phyloP scores from a whole-genome alignment of 2,888 invertebrate species.

The Athetis lepigone region DNA sequence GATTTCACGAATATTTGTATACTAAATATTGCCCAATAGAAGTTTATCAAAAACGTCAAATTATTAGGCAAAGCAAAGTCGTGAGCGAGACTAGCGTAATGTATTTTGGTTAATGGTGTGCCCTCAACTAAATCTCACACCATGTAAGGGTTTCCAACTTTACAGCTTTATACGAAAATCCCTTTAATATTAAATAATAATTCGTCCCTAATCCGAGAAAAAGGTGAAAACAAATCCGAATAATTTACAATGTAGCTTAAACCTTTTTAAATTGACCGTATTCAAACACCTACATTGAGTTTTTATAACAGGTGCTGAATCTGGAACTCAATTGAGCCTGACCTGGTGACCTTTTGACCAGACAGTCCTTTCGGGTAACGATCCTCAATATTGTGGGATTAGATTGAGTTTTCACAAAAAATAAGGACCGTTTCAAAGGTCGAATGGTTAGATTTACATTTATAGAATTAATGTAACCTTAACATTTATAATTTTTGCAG shows the following conservation, averaged over 20 bases:
- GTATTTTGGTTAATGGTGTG: slow-evolving; percentile 16
- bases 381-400: slow-evolving; percentile 13
- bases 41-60: not conserved
- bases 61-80: not conserved
- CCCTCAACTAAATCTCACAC: slow-evolving; percentile 35
- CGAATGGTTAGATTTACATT: slow-evolving; percentile 1
- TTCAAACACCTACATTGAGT: slow-evolving; percentile 32
- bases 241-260: slow-evolving; percentile 52
- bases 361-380: slow-evolving; percentile 13
- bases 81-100: not conserved
- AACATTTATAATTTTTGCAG: not conserved
- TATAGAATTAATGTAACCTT: not conserved
- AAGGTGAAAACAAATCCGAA: slow-evolving; percentile 54
- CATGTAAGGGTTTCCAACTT: slow-evolving; percentile 26
- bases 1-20: too few relatives aligned
- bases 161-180: slow-evolving; percentile 40
- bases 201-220: slow-evolving; percentile 53
- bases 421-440: slow-evolving; percentile 14
- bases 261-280: slow-evolving; percentile 48
- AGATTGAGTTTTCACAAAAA: slow-evolving; percentile 15
- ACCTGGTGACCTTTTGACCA: slow-evolving; percentile 30
- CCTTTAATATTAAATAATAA: slow-evolving; percentile 58
- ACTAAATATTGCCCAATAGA: not conserved
- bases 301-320: slow-evolving; percentile 29
- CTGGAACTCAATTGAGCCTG: slow-evolving; percentile 25